These are phyloP conservation scores for Clarias platycephalus DNA, from an alignment of 2,797 vertebrate genomes.

Conservation along the genomic window DNA sequence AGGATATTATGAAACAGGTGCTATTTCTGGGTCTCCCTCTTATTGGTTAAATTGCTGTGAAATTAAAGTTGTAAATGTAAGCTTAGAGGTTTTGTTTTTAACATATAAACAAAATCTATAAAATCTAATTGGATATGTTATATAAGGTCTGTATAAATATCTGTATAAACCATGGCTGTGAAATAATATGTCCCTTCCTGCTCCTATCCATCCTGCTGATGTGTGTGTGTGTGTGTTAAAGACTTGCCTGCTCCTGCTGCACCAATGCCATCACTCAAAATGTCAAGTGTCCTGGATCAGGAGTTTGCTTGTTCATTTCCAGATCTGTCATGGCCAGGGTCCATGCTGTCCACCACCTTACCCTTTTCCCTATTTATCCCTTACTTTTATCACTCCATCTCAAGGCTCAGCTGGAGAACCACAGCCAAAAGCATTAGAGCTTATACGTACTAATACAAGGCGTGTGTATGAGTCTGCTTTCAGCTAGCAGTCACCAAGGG, in stretches of 20 bases:
- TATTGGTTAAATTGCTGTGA: not conserved
- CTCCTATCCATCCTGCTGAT: slow-evolving; percentile 4
- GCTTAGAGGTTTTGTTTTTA: not conserved
- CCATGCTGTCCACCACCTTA: slow-evolving; percentile 6
- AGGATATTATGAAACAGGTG: not conserved
- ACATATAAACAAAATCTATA: not conserved
- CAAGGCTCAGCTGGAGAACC: not conserved
- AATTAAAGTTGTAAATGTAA: not conserved
- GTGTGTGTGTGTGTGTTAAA: slow-evolving; percentile 29
- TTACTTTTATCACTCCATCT: not conserved
- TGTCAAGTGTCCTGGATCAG: slow-evolving; percentile 37
- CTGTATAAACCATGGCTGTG: not conserved
- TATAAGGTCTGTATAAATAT: not conserved
- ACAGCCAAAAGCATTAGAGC: not conserved
- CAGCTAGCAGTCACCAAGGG: not conserved
- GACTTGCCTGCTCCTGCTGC: slow-evolving; percentile 38
- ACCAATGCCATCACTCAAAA: slow-evolving; percentile 54
- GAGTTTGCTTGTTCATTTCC: slow-evolving; percentile 37
- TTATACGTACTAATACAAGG: slow-evolving; percentile 1
- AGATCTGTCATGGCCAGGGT: slow-evolving; percentile 25
- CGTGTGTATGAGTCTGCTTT: not conserved
- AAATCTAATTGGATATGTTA: not conserved
- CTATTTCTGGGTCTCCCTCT: not conserved
- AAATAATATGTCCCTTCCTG: slow-evolving; percentile 15
- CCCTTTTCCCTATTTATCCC: slow-evolving; percentile 6